Conservation (phyloP, 2,888 invertebrate genomes). For the Timema cristinae region DNA sequence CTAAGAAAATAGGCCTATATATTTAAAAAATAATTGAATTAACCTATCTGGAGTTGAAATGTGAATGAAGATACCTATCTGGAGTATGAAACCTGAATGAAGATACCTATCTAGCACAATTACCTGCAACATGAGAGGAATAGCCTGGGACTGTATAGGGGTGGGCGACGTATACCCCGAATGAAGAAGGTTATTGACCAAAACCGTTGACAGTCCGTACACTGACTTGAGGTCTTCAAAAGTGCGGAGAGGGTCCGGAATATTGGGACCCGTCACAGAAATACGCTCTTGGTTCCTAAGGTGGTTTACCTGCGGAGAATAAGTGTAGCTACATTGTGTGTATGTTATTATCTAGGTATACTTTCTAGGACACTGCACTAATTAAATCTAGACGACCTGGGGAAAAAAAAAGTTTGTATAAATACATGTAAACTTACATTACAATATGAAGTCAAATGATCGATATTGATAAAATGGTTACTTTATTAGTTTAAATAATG, state of each 20-base stretch:
- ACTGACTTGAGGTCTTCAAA: conserved; percentile 61
- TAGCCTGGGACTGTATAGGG: conserved; percentile 88
- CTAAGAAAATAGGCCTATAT: not conserved
- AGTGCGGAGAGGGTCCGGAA: conserved; percentile 69
- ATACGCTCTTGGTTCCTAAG: conserved; percentile 74
- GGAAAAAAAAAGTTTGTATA: not conserved
- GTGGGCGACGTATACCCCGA: conserved; percentile 76
- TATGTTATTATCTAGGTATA: too few relatives aligned
- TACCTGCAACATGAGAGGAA: conserved; percentile 82
- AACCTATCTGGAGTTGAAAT: not conserved
- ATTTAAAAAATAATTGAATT: conserved; percentile 25
- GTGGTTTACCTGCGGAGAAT: conserved; percentile 58
- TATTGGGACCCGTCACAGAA: conserved; percentile 69
- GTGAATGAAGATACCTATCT: not conserved
- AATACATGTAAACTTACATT: not conserved
- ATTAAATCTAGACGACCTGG: too few relatives aligned
- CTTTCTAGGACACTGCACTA: too few relatives aligned
- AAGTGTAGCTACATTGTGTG: conserved; percentile 19
- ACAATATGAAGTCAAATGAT: conserved; percentile 15
- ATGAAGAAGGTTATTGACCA: conserved; percentile 65
- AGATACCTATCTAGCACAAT: conserved; percentile 18
- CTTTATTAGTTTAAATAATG: conserved; percentile 6
- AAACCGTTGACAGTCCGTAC: conserved; percentile 54
- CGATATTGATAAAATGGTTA: conserved; percentile 16
- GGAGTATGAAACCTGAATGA: too few relatives aligned